Base-by-base conservation (phyloP, 2,888 invertebrate species). In the Poecilus cupreus region DNA sequence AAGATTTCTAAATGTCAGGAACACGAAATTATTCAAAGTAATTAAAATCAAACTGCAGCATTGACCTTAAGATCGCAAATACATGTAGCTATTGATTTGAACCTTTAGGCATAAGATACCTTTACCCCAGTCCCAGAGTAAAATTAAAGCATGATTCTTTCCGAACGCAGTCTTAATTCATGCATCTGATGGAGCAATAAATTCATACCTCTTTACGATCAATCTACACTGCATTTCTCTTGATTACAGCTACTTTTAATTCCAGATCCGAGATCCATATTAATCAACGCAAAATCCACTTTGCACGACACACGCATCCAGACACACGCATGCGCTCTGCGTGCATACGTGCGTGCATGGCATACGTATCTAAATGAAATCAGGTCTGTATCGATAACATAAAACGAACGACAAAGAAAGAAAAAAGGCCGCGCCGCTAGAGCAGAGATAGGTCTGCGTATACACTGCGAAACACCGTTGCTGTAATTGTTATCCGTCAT, bases 401-500 rank as follows among this genome's bases (percentile, higher is more conserved):
- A 39, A 39, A 70, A 39, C 70, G 70, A 70, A 39, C 43, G 60
- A 60, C 60, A 60, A 20, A 39, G 70, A 5, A 39, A 37, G 72
- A 22, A 72, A 72, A 72, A 72, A 46, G 46, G 6, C 60, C 26
- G 11, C 13, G 60, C 26, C 60, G 11, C 37, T 68, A 46, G 72
- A 72, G 22, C 18, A 72, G 46, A 46, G 72, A 68, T 68, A 68
- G 72, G 39, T 46, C 16, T 16, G 60, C 24, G n/a, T 60, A 60
- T 54, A 18, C 16, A 54, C 16, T 16, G 46, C 72, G 37, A 72
- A 46, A 43, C 54, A 64, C 75, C 75, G 75, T 77, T 80, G 80
- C 54, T 74, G 81, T 81, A 81, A 81, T 75, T 81, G 81, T 81
- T 81, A 81, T 81, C 81, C 75, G 81, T 75, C 75, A 81, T 81